These are phyloP conservation scores for Hylaeus anthracinus DNA, from an alignment of 1,140 invertebrate species.

Conservation along the genomic window DNA sequence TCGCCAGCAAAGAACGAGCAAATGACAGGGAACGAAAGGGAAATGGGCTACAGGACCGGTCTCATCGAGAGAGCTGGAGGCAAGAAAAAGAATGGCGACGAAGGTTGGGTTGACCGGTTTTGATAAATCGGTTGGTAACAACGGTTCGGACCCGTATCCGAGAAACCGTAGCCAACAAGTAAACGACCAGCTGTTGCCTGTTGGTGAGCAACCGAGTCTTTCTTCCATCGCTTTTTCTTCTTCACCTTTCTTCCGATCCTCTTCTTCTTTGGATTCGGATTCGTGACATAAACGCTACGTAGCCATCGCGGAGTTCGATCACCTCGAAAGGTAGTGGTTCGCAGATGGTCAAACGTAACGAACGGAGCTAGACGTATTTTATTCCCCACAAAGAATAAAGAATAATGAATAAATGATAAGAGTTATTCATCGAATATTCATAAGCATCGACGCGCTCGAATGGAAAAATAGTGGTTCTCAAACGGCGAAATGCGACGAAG, in stretches of 20 bases:
- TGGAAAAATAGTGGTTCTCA: too few species aligned
- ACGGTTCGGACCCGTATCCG: conserved; percentile 52
- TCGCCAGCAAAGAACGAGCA: not conserved
- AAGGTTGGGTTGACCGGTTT: conserved; percentile 58
- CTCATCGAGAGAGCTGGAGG: not conserved
- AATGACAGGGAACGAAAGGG: conserved; percentile 51
- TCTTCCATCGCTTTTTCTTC: conserved; percentile 32
- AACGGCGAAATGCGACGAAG: too few species aligned
- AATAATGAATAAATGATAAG: too few species aligned
- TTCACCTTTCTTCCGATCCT: not conserved
- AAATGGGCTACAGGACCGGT: conserved; percentile 55
- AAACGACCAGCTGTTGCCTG: conserved; percentile 68
- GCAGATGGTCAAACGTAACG: conserved; percentile 37
- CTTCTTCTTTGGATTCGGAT: not conserved
- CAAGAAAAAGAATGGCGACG: conserved; percentile 39
- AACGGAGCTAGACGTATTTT: not conserved
- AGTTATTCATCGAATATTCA: too few species aligned
- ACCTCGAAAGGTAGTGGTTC: conserved; percentile 53
- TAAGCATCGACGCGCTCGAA: too few species aligned
- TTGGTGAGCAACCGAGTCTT: conserved; percentile 53
- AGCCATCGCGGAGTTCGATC: conserved; percentile 54
- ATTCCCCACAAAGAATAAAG: too few species aligned
- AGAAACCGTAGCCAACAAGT: conserved; percentile 54
- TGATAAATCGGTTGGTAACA: conserved; percentile 72
- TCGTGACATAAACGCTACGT: conserved; percentile 47